Conservation (phyloP, 1,140 invertebrate species). For the Mylabris phalerata region DNA sequence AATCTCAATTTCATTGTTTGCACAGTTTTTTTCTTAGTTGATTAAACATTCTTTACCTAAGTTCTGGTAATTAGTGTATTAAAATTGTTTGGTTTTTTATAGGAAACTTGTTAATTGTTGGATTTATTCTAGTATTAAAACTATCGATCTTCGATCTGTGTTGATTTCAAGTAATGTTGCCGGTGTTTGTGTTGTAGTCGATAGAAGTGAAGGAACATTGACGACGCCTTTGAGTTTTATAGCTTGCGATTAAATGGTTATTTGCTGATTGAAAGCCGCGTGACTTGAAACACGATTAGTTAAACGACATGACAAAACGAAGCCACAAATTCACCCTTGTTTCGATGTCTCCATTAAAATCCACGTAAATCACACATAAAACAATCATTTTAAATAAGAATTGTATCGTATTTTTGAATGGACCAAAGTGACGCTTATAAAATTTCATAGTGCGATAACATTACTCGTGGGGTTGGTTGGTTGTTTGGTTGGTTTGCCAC, state of each 20-base stretch:
- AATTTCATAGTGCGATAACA: constrained; percentile 1
- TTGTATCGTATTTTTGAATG: background rate
- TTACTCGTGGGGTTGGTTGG: constrained; percentile 6
- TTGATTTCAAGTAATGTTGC: background rate
- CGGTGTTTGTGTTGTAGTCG: background rate
- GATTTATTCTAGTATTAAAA: background rate
- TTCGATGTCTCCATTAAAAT: constrained; percentile 20
- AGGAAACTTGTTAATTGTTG: too few species aligned
- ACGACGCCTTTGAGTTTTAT: background rate
- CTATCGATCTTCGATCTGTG: background rate
- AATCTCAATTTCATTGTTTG: too few species aligned
- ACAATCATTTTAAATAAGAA: constrained; percentile 2
- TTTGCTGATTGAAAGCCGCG: constrained; percentile 17
- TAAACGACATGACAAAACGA: constrained; percentile 14
- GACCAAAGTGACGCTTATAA: background rate
- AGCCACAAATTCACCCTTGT: constrained; percentile 17
- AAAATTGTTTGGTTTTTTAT: too few species aligned
- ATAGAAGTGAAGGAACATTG: background rate
- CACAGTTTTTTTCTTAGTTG: too few species aligned
- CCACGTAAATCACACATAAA: too few species aligned
- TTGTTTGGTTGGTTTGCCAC: constrained; percentile 1
- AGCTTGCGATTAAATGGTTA: constrained; percentile 12
- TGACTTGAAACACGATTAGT: constrained; percentile 25
- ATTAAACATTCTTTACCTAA: too few species aligned
- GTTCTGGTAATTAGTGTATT: too few species aligned